These are phyloP conservation scores for Heptranchias perlo DNA, from an alignment of 2,113 vertebrate genomes.

Conservation along the genomic window DNA sequence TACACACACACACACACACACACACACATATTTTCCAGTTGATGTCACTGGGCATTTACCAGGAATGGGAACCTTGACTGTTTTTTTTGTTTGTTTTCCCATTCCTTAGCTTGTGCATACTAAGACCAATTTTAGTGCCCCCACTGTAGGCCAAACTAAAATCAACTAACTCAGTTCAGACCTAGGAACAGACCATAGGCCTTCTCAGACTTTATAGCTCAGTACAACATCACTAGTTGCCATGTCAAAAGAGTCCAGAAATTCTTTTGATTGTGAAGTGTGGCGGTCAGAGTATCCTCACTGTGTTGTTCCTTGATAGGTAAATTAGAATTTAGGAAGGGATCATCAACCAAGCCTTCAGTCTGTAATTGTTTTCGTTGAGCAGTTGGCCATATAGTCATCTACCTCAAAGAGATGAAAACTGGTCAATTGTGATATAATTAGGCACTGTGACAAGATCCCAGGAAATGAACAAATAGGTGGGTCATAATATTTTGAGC, in stretches of 20 bases:
- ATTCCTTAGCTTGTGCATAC: not conserved
- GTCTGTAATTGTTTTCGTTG: not conserved
- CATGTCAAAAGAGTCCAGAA: not conserved
- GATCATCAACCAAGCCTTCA: conserved; percentile 11
- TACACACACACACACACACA: not conserved
- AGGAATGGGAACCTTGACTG: not conserved
- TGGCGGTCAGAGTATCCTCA: not conserved
- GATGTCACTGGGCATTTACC: not conserved
- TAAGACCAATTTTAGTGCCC: not conserved
- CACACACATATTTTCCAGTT: not conserved
- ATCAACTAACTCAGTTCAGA: not conserved
- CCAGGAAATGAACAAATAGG: not conserved
- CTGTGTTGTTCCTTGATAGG: not conserved
- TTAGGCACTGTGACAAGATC: not conserved
- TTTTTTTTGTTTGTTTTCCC: not conserved
- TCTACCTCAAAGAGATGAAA: not conserved
- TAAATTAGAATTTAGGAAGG: not conserved
- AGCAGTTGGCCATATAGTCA: not conserved
- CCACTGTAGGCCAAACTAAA: not conserved
- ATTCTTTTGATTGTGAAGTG: not conserved
- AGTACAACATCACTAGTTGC: not conserved
- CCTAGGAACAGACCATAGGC: not conserved
- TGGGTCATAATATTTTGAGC: not conserved
- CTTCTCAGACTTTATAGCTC: not conserved
- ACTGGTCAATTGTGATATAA: not conserved